Conservation (phyloP, 2,113 vertebrate species). For the Damaliscus lunatus region DNA sequence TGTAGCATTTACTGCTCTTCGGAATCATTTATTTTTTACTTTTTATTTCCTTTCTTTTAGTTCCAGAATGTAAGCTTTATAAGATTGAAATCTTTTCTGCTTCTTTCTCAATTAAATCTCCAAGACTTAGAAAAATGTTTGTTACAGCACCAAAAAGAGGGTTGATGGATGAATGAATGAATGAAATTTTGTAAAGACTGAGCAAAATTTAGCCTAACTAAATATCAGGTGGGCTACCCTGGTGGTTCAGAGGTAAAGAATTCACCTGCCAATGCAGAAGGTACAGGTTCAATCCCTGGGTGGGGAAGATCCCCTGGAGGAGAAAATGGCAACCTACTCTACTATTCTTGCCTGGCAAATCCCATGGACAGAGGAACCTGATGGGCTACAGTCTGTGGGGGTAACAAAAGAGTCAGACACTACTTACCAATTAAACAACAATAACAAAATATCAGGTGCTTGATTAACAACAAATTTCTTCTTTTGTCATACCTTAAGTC, state of each 20-base stretch:
- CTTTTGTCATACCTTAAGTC: neutral
- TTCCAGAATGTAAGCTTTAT: neutral
- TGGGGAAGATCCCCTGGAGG: neutral
- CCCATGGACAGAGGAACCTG: neutral
- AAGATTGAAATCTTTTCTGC: neutral
- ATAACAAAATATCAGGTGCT: neutral
- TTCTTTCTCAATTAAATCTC: neutral
- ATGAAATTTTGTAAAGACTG: neutral
- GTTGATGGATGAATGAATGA: neutral
- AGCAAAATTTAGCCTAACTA: neutral
- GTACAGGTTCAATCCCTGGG: neutral
- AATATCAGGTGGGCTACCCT: neutral
- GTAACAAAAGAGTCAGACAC: neutral
- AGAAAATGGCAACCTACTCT: neutral
- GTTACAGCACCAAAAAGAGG: neutral
- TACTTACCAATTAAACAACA: neutral
- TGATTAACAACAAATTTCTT: neutral
- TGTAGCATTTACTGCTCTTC: neutral
- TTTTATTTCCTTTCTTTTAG: neutral
- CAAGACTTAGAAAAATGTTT: neutral
- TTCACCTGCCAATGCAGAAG: neutral
- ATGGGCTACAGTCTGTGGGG: neutral
- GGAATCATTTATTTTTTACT: neutral
- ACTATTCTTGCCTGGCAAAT: neutral
- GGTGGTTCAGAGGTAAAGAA: neutral